phyloP scores from a whole-genome alignment of 2,797 vertebrate genomes.

The Pyrocephalus nanus region DNA sequence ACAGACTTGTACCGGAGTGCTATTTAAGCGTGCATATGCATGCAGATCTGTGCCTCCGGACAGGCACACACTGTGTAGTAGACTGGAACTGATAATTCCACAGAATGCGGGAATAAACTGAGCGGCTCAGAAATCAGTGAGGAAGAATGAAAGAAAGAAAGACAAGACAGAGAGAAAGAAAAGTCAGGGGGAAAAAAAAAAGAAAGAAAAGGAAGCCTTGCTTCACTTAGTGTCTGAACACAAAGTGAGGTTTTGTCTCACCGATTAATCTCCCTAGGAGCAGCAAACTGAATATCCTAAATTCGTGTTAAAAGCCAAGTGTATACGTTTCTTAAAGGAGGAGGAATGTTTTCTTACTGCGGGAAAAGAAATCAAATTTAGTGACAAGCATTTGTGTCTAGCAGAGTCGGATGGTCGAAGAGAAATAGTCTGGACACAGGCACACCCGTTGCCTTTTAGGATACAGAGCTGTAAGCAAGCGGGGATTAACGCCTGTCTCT shows the following conservation, averaged over 20 bases:
- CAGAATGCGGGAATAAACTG: not conserved
- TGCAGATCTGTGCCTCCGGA: slow-evolving; percentile 9
- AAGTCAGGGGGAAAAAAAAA: not conserved
- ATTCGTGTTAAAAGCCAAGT: not conserved
- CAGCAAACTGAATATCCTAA: not conserved
- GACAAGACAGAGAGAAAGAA: not conserved
- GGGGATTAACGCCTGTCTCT: not conserved
- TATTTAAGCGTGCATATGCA: slow-evolving; percentile 16
- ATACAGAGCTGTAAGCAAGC: not conserved
- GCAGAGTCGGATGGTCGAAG: not conserved
- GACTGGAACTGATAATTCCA: not conserved
- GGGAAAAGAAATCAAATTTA: not conserved
- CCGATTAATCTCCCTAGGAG: not conserved
- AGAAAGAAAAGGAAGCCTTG: not conserved
- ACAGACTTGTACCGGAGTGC: not conserved
- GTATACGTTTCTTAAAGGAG: not conserved
- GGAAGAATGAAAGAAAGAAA: not conserved
- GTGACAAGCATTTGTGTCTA: not conserved
- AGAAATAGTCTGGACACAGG: not conserved
- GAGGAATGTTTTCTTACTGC: not conserved
- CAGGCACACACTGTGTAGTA: not conserved
- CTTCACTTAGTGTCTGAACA: not conserved
- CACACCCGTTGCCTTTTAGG: not conserved
- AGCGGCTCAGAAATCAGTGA: not conserved
- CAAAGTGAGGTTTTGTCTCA: not conserved